These are phyloP conservation scores for Heliconius erato DNA, from an alignment of 2,888 invertebrate species.

Conservation along the genomic window DNA sequence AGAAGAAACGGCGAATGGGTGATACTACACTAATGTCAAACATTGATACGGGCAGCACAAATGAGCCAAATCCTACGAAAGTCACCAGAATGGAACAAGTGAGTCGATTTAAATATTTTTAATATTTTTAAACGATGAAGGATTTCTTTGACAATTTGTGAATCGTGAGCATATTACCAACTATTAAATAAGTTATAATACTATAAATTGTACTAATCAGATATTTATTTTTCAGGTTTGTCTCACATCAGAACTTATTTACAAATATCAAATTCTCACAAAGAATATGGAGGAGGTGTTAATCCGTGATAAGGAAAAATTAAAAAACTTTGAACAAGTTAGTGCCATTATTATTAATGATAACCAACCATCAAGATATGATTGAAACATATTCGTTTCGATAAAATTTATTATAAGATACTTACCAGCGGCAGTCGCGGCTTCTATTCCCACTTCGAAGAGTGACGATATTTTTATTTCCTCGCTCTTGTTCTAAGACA, in stretches of 20 bases:
- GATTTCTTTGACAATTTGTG: background rate
- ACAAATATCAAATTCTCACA: conserved; percentile 87
- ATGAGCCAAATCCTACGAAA: conserved; percentile 47
- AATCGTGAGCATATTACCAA: background rate
- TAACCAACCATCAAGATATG: background rate
- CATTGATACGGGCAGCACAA: background rate
- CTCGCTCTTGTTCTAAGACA: background rate
- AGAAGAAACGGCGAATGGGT: conserved; percentile 16
- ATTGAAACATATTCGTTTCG: background rate
- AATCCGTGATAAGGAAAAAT: conserved; percentile 84
- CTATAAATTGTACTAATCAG: background rate
- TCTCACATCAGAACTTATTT: conserved; percentile 88
- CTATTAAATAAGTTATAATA: background rate
- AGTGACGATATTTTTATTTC: too few relatives aligned
- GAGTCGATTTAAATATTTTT: conserved; percentile 38
- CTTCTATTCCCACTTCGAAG: background rate
- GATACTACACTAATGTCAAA: background rate
- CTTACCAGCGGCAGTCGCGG: background rate
- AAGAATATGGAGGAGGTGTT: conserved; percentile 87
- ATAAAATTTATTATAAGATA: background rate
- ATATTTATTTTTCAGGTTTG: conserved; percentile 64
- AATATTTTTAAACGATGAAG: background rate
- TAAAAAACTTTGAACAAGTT: conserved; percentile 85
- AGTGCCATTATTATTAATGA: conserved; percentile 29
- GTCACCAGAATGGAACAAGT: conserved; percentile 84